Evolutionary conservation across 2,797 vertebrate species (phyloP).

Genomic region (Gambelia wislizenii): DNA sequence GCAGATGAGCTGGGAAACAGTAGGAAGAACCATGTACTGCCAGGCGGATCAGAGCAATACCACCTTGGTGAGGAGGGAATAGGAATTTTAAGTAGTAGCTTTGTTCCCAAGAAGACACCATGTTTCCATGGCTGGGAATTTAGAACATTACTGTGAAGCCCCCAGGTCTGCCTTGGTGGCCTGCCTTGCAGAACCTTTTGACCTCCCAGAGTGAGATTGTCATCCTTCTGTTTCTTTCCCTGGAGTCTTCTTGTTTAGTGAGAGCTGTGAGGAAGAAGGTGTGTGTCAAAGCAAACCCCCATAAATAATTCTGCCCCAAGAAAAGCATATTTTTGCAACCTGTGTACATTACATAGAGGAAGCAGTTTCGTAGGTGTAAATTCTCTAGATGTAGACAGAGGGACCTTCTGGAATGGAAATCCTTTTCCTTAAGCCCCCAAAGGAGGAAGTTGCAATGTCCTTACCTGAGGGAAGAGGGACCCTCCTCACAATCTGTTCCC

Average conservation of each 20-base stretch:
- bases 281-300: neutral
- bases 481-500: neutral
- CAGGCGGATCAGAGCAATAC: neutral
- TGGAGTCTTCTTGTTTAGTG: neutral
- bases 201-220: neutral
- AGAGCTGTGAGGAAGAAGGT: neutral
- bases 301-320: neutral
- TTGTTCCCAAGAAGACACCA: too few species aligned
- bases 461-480: neutral
- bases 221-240: neutral
- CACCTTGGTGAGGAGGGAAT: neutral
- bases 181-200: neutral
- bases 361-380: neutral
- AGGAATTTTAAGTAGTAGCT: neutral
- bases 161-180: neutral
- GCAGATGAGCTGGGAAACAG: neutral
- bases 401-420: neutral
- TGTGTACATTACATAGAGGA: neutral
- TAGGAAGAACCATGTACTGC: neutral
- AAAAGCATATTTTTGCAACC: neutral
- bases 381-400: neutral
- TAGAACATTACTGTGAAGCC: neutral
- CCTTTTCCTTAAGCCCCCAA: neutral
- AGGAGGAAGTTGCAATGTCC: neutral
- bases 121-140: neutral